Evolutionary conservation across 2,888 invertebrate genomes (phyloP), one percentile per base, ranked within the genome.

Genomic region (Mimas tiliae): DNA sequence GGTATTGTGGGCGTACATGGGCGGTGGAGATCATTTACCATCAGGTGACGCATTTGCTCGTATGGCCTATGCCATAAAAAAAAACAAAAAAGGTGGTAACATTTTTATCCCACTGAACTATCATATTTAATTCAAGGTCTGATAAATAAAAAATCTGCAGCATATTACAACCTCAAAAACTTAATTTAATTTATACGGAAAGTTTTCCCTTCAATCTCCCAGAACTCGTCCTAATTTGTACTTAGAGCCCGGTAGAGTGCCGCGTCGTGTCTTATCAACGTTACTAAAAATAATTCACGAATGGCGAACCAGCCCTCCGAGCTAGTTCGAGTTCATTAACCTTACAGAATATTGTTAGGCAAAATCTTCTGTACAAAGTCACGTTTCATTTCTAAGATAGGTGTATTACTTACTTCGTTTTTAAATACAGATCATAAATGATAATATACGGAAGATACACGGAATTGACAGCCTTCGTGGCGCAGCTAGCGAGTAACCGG

Each of bases 231-330:
- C 38, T 42, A 58, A 58, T 58, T 58, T 38, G 42, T 19, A 19
- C 58, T 42, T n/a, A 27, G 8, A 42, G 16, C 50, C 7, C 11
- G 7, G 50, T 33, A 16, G 50, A 64, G 63, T 64, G 63, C 19
- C 14, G 50, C 63, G 34, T 21, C 63, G 51, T 64, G 34, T 63
- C 33, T 48, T 64, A 64, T 64, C 63, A 64, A 16, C 48, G 14
- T 64, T 64, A 19, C 51, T 64, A 64, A 64, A 64, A 38, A 64
- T 64, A 64, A 34, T 51, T 42, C 58, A 42, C 58, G 38, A 58
- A 42, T 58, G 38, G 38, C 38, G 34, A 38, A 38, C 55, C 55
- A 38, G 16, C 42, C 16, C 58, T 58, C 42, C n/a, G 58, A 11
- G 12, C 33, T 55, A 55, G 55, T 16, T 9, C 51, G 21, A 42